These are phyloP conservation scores for Cricetomys ansorgei DNA, from an alignment of 2,113 vertebrate species.

Conservation along the genomic window DNA sequence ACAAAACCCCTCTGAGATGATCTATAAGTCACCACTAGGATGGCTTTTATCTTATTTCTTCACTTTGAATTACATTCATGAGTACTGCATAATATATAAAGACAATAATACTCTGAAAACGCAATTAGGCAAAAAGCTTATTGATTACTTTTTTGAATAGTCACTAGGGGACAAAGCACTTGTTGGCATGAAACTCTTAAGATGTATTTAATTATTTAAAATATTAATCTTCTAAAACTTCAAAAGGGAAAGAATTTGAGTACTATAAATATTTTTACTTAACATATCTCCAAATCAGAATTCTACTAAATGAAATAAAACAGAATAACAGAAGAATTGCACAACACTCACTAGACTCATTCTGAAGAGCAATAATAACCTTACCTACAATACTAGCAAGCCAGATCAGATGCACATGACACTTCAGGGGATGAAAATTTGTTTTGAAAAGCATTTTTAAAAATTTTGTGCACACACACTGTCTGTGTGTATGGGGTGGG, in stretches of 20 bases:
- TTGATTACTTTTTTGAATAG: conserved; percentile 80
- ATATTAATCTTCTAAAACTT: conserved; percentile 70
- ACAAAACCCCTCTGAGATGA: conserved; percentile 36
- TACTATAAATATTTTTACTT: conserved; percentile 68
- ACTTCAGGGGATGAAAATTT: not conserved
- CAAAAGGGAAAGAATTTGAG: conserved; percentile 75
- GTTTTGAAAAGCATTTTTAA: conserved; percentile 19
- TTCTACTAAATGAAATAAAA: conserved; percentile 68
- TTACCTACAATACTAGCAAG: not conserved
- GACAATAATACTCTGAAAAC: conserved; percentile 67
- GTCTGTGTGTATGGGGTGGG: not conserved
- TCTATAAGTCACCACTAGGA: conserved; percentile 20
- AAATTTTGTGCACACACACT: not conserved
- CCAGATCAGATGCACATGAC: not conserved
- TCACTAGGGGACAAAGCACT: conserved; percentile 71
- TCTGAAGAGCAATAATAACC: conserved; percentile 12
- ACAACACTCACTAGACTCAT: conserved; percentile 26
- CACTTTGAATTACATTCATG: conserved; percentile 68
- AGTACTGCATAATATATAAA: conserved; percentile 69
- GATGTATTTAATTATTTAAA: conserved; percentile 78
- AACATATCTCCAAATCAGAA: conserved; percentile 67
- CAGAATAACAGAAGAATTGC: not conserved
- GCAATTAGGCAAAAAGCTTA: conserved; percentile 78
- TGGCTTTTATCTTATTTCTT: conserved; percentile 58
- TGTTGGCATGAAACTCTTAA: conserved; percentile 70